Evolutionary conservation across 2,113 vertebrate species (phyloP).

Genomic region (Solenodon paradoxus): DNA sequence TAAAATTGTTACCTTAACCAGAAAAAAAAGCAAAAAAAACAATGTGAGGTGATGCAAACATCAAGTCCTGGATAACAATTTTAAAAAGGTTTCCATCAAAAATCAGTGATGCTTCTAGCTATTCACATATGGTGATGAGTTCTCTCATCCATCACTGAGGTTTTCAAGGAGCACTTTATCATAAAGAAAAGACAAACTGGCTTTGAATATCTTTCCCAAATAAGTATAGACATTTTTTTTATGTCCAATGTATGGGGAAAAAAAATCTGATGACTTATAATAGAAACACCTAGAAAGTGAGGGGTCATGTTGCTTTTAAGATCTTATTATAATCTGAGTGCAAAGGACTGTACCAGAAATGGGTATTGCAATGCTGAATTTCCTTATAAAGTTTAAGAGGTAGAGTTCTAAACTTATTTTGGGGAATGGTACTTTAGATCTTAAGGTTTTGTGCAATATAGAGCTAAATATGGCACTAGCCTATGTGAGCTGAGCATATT

Average conservation of each 20-base stretch:
- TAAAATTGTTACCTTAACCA: conserved; percentile 20
- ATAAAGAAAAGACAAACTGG: neutral
- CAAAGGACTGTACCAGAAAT: neutral
- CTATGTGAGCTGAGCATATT: neutral
- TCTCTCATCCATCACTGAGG: conserved; percentile 53
- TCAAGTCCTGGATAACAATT: neutral
- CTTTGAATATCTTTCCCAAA: conserved; percentile 50
- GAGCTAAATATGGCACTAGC: neutral
- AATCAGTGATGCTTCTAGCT: conserved; percentile 34
- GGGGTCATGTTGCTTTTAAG: neutral
- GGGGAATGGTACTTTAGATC: neutral
- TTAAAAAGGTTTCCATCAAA: neutral
- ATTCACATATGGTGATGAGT: conserved; percentile 63
- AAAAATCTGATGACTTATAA: neutral
- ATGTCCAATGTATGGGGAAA: neutral
- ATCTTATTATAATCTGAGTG: neutral
- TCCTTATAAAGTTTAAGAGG: neutral
- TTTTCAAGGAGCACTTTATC: conserved; percentile 42
- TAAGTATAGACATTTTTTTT: neutral
- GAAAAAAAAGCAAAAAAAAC: neutral
- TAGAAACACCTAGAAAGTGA: neutral
- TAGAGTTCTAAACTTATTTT: neutral
- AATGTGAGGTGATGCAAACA: neutral
- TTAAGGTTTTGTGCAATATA: neutral
- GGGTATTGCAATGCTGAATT: neutral